phyloP scores from a whole-genome alignment of 2,113 vertebrate species.

The Aythya baeri region DNA sequence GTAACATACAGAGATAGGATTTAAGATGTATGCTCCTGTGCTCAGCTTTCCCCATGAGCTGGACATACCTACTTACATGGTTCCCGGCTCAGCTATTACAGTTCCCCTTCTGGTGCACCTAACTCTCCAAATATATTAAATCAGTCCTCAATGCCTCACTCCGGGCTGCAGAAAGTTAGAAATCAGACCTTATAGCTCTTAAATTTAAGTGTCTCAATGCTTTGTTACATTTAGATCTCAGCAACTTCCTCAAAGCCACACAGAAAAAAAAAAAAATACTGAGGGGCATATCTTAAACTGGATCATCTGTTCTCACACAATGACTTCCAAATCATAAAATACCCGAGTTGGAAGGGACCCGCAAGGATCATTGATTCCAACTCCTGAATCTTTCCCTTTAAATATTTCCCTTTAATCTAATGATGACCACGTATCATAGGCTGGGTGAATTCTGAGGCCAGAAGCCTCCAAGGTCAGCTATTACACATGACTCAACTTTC shows the following conservation, averaged over 20 bases:
- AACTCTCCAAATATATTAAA: neutral
- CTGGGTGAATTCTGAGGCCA: neutral
- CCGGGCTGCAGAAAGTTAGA: neutral
- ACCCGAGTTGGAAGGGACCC: too few species aligned
- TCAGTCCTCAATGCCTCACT: neutral
- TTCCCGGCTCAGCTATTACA: neutral
- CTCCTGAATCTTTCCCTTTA: too few species aligned
- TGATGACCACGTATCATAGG: neutral
- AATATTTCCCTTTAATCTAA: neutral
- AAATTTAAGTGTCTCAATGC: neutral
- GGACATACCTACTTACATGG: neutral
- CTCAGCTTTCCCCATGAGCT: neutral
- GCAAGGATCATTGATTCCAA: too few species aligned
- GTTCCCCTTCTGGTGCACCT: neutral
- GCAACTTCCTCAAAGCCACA: neutral
- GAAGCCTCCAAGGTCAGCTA: neutral
- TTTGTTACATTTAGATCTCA: neutral
- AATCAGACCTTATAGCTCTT: neutral
- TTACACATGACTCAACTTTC: conserved; percentile 20
- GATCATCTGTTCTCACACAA: neutral
- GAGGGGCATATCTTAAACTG: neutral
- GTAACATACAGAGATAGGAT: neutral
- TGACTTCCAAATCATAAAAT: neutral
- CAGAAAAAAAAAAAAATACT: neutral
- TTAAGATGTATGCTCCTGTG: neutral